Evolutionary conservation across 2,888 invertebrate genomes (phyloP).

Genomic region (Exocentrus adspersus): DNA sequence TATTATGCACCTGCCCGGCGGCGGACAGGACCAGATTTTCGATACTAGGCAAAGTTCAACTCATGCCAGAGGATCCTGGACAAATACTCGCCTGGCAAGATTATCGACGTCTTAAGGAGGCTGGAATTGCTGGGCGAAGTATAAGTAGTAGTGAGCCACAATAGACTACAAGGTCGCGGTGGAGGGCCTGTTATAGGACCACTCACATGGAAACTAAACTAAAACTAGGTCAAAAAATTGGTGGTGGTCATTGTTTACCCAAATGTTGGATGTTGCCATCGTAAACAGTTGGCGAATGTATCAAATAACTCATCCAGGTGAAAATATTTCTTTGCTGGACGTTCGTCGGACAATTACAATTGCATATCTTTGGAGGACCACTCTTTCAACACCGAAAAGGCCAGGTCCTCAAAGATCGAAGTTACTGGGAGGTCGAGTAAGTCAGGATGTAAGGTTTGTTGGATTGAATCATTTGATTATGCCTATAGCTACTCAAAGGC

Average conservation of each 20-base stretch:
- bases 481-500: background rate
- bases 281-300: conserved; percentile 1
- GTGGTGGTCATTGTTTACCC: conserved; percentile 4
- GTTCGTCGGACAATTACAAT: background rate
- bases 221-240: background rate
- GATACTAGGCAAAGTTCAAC: too few relatives aligned
- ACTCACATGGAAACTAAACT: too few relatives aligned
- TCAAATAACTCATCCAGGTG: background rate
- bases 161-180: too few relatives aligned
- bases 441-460: background rate
- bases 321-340: background rate
- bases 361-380: background rate
- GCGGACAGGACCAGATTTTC: too few relatives aligned
- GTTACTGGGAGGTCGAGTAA: background rate
- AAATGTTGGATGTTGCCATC: background rate
- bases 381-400: background rate
- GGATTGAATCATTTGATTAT: background rate
- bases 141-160: too few relatives aligned
- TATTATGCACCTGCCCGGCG: too few relatives aligned
- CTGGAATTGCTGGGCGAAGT: too few relatives aligned
- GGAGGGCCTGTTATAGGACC: too few relatives aligned
- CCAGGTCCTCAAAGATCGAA: background rate
- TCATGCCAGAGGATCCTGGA: too few relatives aligned
- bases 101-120: too few relatives aligned
- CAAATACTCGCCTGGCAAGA: too few relatives aligned